Conservation (phyloP, 2,113 vertebrate genomes). For the Aphyosemion australe region DNA sequence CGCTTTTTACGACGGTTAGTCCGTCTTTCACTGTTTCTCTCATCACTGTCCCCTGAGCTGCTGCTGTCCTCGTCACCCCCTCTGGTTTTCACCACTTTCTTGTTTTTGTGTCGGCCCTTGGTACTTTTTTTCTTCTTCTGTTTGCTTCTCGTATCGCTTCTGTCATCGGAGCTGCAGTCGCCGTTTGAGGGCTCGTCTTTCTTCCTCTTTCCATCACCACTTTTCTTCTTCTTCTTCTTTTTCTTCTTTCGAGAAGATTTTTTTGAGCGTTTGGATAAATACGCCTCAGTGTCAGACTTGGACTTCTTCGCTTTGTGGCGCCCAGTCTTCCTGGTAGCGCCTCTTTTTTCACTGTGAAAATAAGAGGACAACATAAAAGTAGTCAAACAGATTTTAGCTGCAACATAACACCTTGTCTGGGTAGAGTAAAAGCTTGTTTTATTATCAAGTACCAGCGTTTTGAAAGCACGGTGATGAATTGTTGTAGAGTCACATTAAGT, state of each 20-base stretch:
- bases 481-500: constrained; percentile 12
- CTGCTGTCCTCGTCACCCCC: constrained; percentile 65
- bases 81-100: constrained; percentile 74
- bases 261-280: constrained; percentile 84
- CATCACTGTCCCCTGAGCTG: constrained; percentile 60
- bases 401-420: not conserved
- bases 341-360: constrained; percentile 57
- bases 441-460: no score
- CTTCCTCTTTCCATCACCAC: constrained; percentile 64
- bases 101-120: constrained; percentile 71
- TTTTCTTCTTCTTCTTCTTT: constrained; percentile 88
- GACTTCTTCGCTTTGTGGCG: constrained; percentile 80
- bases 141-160: constrained; percentile 46
- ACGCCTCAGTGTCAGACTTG: constrained; percentile 75
- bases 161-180: constrained; percentile 61
- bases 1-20: constrained; percentile 57
- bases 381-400: not conserved
- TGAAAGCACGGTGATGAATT: not conserved
- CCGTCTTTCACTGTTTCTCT: constrained; percentile 26
- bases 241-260: constrained; percentile 88
- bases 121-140: constrained; percentile 70
- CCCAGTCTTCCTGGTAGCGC: constrained; percentile 58
- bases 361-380: not conserved
- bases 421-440: no score
- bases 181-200: constrained; percentile 66